A percentile compares a stretch with the other conserved stretches of the same genome.
These are phyloP conservation scores for Pristionchus pacificus DNA, from an alignment of 1,140 invertebrate genomes.

Conservation along the genomic window DNA sequence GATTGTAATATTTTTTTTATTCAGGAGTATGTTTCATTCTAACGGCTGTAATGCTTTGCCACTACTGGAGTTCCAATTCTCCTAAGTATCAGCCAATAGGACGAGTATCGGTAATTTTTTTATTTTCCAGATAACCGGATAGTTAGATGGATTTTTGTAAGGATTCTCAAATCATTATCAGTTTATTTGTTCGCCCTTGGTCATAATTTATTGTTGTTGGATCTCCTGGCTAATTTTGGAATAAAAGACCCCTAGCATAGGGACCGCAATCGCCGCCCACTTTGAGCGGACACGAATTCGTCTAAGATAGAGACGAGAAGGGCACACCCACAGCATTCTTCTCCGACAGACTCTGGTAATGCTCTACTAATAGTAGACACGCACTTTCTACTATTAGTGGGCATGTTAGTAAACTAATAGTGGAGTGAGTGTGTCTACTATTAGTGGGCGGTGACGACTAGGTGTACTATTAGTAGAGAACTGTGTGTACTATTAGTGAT, in stretches of 20 bases:
- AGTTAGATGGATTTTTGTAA: neutral
- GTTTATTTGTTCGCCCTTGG: neutral
- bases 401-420: no score
- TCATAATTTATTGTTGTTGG: neutral
- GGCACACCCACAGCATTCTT: no score
- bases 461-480: no score
- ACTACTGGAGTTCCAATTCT: constrained; percentile 56
- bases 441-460: no score
- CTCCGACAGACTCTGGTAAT: no score
- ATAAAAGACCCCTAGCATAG: neutral
- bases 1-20: constrained; percentile 6
- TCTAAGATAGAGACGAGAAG: no score
- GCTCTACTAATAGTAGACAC: no score
- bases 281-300: no score
- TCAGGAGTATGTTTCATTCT: constrained; percentile 54
- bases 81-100: constrained; percentile 53
- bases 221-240: neutral
- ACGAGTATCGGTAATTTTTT: constrained; percentile 49
- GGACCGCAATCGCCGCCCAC: neutral
- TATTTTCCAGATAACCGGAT: constrained; percentile 3
- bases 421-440: no score
- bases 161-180: neutral
- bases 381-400: no score
- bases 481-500: no score
- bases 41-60: constrained; percentile 53